phyloP scores from a whole-genome alignment of 2,113 vertebrate genomes.

The Myocastor coypus region DNA sequence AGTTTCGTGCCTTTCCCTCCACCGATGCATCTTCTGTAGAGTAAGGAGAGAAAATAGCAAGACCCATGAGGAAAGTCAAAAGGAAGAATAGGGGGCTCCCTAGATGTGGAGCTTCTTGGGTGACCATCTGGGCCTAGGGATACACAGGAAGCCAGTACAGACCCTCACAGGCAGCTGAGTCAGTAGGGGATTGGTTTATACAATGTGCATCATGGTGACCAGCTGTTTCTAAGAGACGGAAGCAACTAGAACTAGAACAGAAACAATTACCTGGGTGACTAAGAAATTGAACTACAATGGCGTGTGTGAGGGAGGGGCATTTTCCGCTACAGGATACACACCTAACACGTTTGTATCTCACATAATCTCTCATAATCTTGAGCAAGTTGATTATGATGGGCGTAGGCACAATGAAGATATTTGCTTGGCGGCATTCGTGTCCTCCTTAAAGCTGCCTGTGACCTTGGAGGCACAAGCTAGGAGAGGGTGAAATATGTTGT shows the following conservation, averaged over 20 bases:
- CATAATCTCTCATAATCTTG: neutral
- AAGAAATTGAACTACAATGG: neutral
- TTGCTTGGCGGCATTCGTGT: neutral
- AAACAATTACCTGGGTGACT: neutral
- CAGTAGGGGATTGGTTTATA: neutral
- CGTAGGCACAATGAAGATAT: neutral
- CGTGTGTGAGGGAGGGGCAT: neutral
- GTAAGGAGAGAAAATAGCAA: constrained; percentile 12
- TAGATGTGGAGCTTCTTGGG: neutral
- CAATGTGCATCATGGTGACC: neutral
- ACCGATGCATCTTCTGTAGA: neutral
- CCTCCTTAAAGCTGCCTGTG: neutral
- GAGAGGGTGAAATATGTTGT: neutral
- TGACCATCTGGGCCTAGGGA: neutral
- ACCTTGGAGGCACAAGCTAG: neutral
- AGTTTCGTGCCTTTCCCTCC: constrained; percentile 11
- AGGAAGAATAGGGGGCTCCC: neutral
- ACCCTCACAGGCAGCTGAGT: neutral
- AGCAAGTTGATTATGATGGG: neutral
- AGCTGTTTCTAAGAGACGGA: neutral
- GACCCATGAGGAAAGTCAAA: neutral
- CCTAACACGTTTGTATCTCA: neutral
- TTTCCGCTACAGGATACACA: neutral
- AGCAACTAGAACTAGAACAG: neutral
- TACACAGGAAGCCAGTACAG: too few species aligned